A percentile compares a stretch with the other conserved stretches of the same genome.
phyloP scores from a whole-genome alignment of 37 sponge, comb jelly and placozoan genomes.

The Mnemiopsis leidyi region DNA sequence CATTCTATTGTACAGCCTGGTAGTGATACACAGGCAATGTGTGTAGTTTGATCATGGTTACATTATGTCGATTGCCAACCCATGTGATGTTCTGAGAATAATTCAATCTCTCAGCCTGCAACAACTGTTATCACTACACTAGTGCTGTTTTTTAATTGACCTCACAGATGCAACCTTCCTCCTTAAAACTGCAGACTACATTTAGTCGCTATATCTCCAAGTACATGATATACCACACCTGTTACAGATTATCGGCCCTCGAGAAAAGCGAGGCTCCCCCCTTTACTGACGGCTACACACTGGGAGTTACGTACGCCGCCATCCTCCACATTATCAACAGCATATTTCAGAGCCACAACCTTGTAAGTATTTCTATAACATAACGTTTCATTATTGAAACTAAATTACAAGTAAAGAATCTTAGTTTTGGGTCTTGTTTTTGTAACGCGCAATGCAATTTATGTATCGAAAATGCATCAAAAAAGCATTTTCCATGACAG shows the following conservation, averaged over 20 bases:
- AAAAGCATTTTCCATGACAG: slow-evolving; percentile 44
- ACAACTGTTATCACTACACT: too few relatives aligned
- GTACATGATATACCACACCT: background rate
- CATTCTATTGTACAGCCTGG: too few relatives aligned
- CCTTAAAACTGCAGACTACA: too few relatives aligned
- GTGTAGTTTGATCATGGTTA: too few relatives aligned
- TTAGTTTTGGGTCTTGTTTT: background rate
- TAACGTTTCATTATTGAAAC: background rate
- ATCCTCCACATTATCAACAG: slow-evolving; percentile 76
- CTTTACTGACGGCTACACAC: slow-evolving; percentile 74
- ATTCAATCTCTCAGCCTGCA: too few relatives aligned
- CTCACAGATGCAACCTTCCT: too few relatives aligned
- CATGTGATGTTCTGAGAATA: too few relatives aligned
- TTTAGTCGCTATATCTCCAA: too few relatives aligned
- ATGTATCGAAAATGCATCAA: background rate
- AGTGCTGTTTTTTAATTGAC: too few relatives aligned
- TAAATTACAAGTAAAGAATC: background rate
- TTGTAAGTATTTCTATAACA: background rate
- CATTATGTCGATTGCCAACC: too few relatives aligned
- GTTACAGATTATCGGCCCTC: slow-evolving; percentile 77
- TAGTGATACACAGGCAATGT: too few relatives aligned
- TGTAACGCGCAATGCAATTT: background rate
- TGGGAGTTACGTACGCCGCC: slow-evolving; percentile 75
- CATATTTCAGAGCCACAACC: slow-evolving; percentile 66
- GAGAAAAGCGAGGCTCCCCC: slow-evolving; percentile 79